phyloP scores from a whole-genome alignment of 2,113 vertebrate species.

The Grantiella picta region DNA sequence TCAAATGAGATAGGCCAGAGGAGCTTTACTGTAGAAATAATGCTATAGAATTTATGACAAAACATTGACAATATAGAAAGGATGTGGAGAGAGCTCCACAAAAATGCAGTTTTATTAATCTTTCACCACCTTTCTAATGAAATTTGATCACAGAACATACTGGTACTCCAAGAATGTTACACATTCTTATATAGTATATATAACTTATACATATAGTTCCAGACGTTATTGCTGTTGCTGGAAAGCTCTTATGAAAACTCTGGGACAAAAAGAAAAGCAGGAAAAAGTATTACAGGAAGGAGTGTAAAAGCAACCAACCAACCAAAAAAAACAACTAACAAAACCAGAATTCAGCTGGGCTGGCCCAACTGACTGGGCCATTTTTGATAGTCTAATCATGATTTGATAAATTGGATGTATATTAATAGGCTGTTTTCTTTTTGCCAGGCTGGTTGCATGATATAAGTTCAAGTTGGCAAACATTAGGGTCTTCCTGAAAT shows the following conservation, averaged over 20 bases:
- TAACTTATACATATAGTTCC: neutral
- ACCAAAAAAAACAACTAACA: neutral
- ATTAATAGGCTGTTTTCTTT: neutral
- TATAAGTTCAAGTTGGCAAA: neutral
- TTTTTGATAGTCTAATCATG: neutral
- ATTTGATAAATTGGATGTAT: neutral
- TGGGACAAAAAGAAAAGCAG: neutral
- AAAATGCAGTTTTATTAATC: neutral
- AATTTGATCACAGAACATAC: neutral
- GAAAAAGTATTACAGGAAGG: neutral
- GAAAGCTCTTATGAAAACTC: neutral
- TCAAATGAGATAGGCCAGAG: neutral
- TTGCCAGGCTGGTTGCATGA: neutral
- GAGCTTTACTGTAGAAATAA: neutral
- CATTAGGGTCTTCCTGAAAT: neutral
- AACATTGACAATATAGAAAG: neutral
- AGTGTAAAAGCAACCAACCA: neutral
- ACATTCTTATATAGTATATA: too few relatives aligned
- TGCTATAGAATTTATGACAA: neutral
- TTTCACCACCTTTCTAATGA: neutral
- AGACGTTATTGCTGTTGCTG: neutral
- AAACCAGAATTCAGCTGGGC: neutral
- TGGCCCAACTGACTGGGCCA: neutral
- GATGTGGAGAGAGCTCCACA: neutral
- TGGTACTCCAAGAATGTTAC: neutral